Evolutionary conservation across 2,797 vertebrate species (phyloP).

Genomic region (Microcaecilia unicolor): DNA sequence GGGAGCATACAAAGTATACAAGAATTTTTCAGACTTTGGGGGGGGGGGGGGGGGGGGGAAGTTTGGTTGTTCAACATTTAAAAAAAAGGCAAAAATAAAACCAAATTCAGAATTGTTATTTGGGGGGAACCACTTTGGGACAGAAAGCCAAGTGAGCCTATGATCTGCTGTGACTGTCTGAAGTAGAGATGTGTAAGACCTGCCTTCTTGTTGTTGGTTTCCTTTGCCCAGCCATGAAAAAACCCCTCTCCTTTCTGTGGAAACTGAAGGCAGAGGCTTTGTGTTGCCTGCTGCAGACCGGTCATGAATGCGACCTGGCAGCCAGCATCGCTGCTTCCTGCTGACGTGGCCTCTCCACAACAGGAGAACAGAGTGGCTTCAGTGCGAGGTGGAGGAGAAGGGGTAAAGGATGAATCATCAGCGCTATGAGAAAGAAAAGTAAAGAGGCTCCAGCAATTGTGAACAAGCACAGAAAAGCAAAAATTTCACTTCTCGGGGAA

Average conservation of each 20-base stretch:
- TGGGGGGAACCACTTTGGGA: neutral
- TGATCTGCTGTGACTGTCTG: neutral
- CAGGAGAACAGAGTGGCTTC: constrained; percentile 38
- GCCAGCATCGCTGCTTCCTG: constrained; percentile 45
- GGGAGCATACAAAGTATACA: too few species aligned
- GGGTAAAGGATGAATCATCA: constrained; percentile 27
- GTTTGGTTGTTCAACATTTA: constrained; percentile 17
- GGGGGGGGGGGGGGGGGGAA: too few species aligned
- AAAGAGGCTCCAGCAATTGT: constrained; percentile 2
- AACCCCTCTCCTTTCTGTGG: constrained; percentile 5
- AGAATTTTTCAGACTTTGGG: too few species aligned
- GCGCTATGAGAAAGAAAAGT: constrained; percentile 16
- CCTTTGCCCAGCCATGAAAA: neutral
- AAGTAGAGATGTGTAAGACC: neutral
- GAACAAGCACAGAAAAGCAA: neutral
- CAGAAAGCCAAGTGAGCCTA: neutral
- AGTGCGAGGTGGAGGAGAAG: constrained; percentile 26
- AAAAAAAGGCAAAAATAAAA: too few species aligned
- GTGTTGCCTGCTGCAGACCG: constrained; percentile 37
- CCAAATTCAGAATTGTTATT: constrained; percentile 11
- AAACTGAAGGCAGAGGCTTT: constrained; percentile 20
- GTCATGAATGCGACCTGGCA: constrained; percentile 55
- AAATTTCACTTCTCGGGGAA: neutral
- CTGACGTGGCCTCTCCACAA: constrained; percentile 59
- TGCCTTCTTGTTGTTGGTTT: too few species aligned